These are phyloP conservation scores for Sphaerophoria rueppellii DNA, from an alignment of 2,888 invertebrate species.

Conservation along the genomic window DNA sequence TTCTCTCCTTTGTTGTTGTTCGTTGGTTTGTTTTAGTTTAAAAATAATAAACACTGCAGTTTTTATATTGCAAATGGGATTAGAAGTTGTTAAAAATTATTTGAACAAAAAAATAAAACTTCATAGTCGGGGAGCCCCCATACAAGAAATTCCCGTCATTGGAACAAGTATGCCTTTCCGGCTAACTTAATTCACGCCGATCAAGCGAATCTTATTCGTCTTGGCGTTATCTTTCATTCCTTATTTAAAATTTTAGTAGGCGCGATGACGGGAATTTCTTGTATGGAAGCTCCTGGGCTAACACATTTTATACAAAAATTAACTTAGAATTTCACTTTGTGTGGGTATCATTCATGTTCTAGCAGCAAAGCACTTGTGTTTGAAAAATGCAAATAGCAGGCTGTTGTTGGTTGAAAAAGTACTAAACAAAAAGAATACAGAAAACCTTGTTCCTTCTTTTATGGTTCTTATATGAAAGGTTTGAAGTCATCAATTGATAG, in stretches of 20 bases:
- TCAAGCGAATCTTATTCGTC: too few relatives aligned
- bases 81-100: conserved; percentile 43
- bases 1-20: conserved; percentile 26
- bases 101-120: background rate
- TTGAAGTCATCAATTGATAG: too few relatives aligned
- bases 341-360: background rate
- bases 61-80: conserved; percentile 35
- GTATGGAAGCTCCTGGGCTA: too few relatives aligned
- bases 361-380: background rate
- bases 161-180: too few relatives aligned
- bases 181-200: too few relatives aligned
- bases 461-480: too few relatives aligned
- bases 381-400: background rate
- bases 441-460: background rate
- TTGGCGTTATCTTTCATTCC: too few relatives aligned
- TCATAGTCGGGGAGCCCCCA: too few relatives aligned
- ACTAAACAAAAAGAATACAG: too few relatives aligned
- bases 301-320: conserved; percentile 54
- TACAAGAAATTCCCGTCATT: too few relatives aligned
- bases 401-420: background rate
- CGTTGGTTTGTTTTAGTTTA: conserved; percentile 8
- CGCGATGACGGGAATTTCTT: too few relatives aligned
- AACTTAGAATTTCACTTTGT: conserved; percentile 12
- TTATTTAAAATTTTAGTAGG: too few relatives aligned
- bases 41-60: conserved; percentile 34